Base-by-base conservation (phyloP, 2,113 vertebrate genomes). In the Marmota monax region DNA sequence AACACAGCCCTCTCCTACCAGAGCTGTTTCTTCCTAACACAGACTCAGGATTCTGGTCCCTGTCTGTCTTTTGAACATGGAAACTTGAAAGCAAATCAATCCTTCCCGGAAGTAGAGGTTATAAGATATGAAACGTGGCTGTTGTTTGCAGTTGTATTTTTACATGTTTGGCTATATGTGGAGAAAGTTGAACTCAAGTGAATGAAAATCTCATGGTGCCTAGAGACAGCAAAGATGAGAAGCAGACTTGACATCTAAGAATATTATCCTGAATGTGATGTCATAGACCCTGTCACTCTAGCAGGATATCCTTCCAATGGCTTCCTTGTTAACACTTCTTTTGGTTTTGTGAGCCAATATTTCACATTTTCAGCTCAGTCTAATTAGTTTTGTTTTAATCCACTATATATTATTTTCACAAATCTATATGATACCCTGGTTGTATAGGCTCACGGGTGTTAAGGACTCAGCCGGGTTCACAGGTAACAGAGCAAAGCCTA, bases 241-340 rank as follows among this genome's bases (percentile, higher is more conserved):
- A 7, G 4, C 25, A 51, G 34, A 56, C 2, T 14, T 51, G 32
- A 23, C 18, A 34, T 2, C 3, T 2, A 6, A 29, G 4, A 11
- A 29, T 37, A 3, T 7, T 2, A 4, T 5, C 20, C n/a, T 63
- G 22, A 17, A 22, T 0, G 7, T 84, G 70, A 14, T 16, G 12
- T 34, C 27, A 4, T 2, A 16, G 53, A 25, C 20, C 22, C 18
- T 6, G 11, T 39, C 7, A 0, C 1, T 34, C 34, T 8, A 10
- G 17, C 48, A 2, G 53, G 16, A 39, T 4, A n/a, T 29, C 12
- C 29, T 32, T n/a, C 29, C 20, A 25, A 5, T 70, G 42, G 63
- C 7, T 65, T 65, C 23, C 29, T 8, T 84, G 8, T 25, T 51
- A 17, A 45, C 42, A 17, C 23, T 22, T 58, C 20, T 58, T 53